phyloP scores from a whole-genome alignment of 2,113 vertebrate species.

The Syrmaticus mikado region DNA sequence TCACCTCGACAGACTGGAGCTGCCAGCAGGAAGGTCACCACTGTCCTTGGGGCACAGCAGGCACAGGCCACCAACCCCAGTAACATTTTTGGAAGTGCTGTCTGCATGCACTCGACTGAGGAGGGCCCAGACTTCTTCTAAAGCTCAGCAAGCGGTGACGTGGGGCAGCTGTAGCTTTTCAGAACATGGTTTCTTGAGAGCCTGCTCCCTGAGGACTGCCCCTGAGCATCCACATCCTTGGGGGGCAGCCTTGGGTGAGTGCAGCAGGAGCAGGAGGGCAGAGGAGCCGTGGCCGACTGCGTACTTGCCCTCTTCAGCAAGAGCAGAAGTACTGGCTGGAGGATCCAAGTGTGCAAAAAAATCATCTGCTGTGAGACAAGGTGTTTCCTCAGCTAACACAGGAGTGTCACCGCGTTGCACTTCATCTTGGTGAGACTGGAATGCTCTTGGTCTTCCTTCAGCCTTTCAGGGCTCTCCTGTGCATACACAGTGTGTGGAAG shows the following conservation, averaged over 20 bases:
- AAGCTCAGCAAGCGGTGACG: background rate
- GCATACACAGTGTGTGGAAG: background rate
- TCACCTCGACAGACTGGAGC: background rate
- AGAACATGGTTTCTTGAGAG: background rate
- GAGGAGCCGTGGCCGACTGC: background rate
- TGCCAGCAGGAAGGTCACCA: background rate
- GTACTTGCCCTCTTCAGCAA: accelerated
- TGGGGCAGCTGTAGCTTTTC: background rate
- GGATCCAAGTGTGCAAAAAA: background rate
- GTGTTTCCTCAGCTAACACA: background rate
- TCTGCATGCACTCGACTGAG: background rate
- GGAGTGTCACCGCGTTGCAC: background rate
- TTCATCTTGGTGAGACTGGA: background rate
- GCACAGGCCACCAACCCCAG: background rate
- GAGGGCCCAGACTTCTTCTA: background rate
- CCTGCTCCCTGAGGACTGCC: background rate
- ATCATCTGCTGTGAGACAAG: accelerated
- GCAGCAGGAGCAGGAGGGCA: background rate
- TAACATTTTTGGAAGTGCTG: accelerated
- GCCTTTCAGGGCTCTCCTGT: background rate
- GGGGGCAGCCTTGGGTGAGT: background rate
- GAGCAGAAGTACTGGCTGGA: background rate
- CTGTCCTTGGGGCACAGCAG: background rate
- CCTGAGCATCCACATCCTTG: background rate
- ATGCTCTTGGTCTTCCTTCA: background rate